These are phyloP conservation scores for Drosophila subquinaria DNA, from an alignment of 2,888 invertebrate genomes.

Conservation along the genomic window DNA sequence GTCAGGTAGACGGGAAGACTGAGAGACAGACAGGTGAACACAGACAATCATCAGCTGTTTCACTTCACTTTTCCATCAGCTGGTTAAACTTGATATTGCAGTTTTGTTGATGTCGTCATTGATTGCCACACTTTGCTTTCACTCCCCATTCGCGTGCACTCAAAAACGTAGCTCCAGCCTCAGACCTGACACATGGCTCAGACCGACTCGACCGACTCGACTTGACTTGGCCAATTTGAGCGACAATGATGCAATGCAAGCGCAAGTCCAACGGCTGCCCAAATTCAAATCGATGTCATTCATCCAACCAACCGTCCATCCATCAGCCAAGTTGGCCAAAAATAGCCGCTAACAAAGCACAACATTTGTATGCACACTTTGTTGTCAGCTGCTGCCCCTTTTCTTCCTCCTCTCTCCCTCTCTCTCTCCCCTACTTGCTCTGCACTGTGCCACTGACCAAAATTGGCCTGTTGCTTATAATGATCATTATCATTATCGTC, in stretches of 20 bases:
- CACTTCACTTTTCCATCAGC: slow-evolving; percentile 32
- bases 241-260: slow-evolving; percentile 68
- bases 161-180: slow-evolving; percentile 36
- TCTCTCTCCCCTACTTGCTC: neutral
- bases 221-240: slow-evolving; percentile 30
- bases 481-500: slow-evolving; percentile 3
- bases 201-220: neutral
- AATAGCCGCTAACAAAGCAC: slow-evolving; percentile 55
- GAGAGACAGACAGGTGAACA: slow-evolving; percentile 1
- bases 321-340: slow-evolving; percentile 69
- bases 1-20: neutral
- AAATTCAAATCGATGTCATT: slow-evolving; percentile 64
- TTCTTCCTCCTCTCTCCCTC: neutral
- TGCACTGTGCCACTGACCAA: slow-evolving; percentile 75
- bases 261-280: slow-evolving; percentile 23
- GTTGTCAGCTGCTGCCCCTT: slow-evolving; percentile 8
- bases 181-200: slow-evolving; percentile 7
- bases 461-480: slow-evolving; percentile 54
- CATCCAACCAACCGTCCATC: slow-evolving; percentile 55
- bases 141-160: slow-evolving; percentile 67
- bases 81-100: slow-evolving; percentile 76
- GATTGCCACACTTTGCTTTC: slow-evolving; percentile 82
- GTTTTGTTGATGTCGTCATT: slow-evolving; percentile 79
- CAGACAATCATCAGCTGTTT: slow-evolving; percentile 64
- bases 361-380: slow-evolving; percentile 72